phyloP scores from a whole-genome alignment of 2,888 invertebrate species.

The Beris morrisii region DNA sequence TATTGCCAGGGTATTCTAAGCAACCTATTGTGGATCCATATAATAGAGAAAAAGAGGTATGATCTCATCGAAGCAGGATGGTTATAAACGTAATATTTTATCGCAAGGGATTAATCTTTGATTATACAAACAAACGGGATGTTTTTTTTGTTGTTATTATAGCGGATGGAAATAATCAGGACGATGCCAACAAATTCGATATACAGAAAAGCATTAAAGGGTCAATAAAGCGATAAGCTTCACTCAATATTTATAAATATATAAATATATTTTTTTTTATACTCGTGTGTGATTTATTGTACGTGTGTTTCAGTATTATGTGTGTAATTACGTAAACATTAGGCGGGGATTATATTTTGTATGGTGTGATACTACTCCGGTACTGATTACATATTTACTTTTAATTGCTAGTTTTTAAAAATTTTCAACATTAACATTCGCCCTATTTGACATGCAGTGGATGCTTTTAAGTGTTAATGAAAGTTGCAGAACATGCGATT shows the following conservation, averaged over 20 bases:
- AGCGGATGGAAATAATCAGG: not conserved
- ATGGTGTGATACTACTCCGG: conserved; percentile 27
- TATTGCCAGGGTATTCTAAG: conserved; percentile 16
- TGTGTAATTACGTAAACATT: conserved; percentile 1
- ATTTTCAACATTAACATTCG: no score
- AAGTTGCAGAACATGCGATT: no score
- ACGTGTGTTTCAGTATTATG: conserved; percentile 6
- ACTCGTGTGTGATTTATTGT: conserved; percentile 10
- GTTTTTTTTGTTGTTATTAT: no score
- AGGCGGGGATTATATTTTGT: conserved; percentile 19
- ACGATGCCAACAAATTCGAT: conserved; percentile 18
- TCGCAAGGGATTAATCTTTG: no score
- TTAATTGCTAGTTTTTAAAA: no score
- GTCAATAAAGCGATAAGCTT: conserved; percentile 30
- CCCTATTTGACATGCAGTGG: no score
- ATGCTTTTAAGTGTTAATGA: no score
- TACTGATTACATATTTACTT: conserved; percentile 21
- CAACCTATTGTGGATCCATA: conserved; percentile 4
- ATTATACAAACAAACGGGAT: no score
- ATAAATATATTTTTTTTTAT: not conserved
- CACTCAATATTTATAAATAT: conserved; percentile 10
- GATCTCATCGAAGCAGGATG: conserved; percentile 7
- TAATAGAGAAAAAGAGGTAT: conserved; percentile 8
- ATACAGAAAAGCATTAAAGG: conserved; percentile 28
- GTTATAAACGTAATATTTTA: not conserved